Conservation (phyloP, 92 coral and sea anemone species). For the Epizoanthus fatuus region DNA sequence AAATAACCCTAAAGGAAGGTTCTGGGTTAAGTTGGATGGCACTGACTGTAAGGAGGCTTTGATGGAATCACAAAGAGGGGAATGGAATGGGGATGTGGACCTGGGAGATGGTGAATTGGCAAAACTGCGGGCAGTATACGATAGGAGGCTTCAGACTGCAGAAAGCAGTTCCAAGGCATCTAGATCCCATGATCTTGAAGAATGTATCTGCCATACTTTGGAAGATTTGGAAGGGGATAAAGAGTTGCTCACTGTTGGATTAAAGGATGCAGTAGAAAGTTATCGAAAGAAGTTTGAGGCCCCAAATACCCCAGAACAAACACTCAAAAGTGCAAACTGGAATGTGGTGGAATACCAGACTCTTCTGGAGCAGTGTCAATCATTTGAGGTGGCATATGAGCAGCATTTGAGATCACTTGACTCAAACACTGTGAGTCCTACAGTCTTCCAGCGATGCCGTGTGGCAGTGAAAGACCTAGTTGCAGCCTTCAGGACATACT, state of each 20-base stretch:
- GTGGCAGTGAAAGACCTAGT: constrained; percentile 16
- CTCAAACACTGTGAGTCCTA: constrained; percentile 9
- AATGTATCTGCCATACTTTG: background rate
- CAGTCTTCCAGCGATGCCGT: constrained; percentile 8
- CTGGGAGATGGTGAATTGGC: background rate
- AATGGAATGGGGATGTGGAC: constrained; percentile 14
- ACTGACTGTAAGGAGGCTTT: background rate
- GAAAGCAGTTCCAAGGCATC: background rate
- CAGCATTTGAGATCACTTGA: background rate
- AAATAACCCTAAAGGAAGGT: background rate
- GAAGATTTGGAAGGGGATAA: constrained; percentile 28
- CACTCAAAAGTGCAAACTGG: constrained; percentile 49
- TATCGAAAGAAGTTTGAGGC: background rate
- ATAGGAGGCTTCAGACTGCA: background rate
- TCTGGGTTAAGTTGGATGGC: background rate
- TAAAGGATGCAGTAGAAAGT: constrained; percentile 12
- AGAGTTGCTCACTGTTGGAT: constrained; percentile 27
- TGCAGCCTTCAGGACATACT: background rate
- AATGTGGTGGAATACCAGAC: constrained; percentile 47
- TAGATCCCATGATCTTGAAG: background rate
- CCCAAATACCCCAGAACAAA: constrained; percentile 34
- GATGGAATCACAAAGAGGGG: background rate
- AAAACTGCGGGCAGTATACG: background rate
- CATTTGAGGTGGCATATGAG: background rate
- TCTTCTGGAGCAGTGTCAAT: constrained; percentile 47